Conservation (phyloP, 2,113 vertebrate genomes). For the Scartelaos histophorus region DNA sequence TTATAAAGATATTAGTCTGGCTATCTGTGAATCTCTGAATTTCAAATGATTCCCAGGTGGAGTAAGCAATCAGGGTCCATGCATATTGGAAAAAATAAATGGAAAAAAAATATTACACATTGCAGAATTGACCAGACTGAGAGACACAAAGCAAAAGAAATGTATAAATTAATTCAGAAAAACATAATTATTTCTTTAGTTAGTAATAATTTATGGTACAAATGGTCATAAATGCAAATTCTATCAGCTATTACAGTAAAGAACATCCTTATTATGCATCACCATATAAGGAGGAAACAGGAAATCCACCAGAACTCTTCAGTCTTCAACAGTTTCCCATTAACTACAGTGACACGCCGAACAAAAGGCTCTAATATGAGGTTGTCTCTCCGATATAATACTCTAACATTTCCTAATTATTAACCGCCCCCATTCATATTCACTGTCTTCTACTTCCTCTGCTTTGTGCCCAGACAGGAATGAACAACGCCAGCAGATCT, state of each 20-base stretch:
- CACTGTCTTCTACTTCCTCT: constrained; percentile 70
- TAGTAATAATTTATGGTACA: no score
- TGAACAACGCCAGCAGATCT: constrained; percentile 74
- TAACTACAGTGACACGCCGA: constrained; percentile 4
- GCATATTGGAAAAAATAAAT: no score
- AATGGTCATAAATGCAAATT: neutral
- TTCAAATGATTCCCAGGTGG: no score
- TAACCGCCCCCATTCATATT: constrained; percentile 75
- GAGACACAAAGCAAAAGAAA: no score
- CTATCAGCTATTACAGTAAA: neutral
- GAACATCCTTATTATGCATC: neutral
- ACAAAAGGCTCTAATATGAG: constrained; percentile 27
- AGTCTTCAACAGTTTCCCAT: constrained; percentile 1
- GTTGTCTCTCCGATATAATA: constrained; percentile 52
- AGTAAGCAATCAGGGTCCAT: no score
- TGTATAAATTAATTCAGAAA: neutral
- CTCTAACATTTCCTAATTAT: constrained; percentile 74
- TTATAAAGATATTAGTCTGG: no score
- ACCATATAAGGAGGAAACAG: neutral
- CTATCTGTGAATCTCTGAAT: no score
- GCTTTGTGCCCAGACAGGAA: constrained; percentile 73
- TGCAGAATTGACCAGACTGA: no score
- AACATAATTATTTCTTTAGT: no score
- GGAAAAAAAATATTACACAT: no score
- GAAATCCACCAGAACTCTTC: neutral